Conservation (phyloP, 1,140 invertebrate species). For the Sycophila sp. region DNA sequence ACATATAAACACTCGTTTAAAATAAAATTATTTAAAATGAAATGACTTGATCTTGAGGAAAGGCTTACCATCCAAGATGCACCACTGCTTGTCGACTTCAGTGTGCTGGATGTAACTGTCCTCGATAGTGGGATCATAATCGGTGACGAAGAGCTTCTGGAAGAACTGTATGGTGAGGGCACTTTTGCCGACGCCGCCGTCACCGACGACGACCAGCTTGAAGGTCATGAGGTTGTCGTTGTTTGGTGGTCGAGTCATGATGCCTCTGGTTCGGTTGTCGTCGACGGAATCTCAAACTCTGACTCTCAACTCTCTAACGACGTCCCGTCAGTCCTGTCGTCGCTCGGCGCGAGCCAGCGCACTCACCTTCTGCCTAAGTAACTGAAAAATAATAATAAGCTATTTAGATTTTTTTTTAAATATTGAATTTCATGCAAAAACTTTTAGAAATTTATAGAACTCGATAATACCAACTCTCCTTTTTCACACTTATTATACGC, state of each 20-base stretch:
- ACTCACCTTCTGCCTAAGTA: not conserved
- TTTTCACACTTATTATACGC: no score
- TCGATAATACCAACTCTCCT: no score
- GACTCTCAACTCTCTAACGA: no score
- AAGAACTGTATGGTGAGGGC: slow-evolving; percentile 92
- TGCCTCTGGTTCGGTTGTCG: slow-evolving; percentile 50
- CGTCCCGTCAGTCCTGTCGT: not conserved
- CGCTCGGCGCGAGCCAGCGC: not conserved
- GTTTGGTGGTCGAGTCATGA: slow-evolving; percentile 76
- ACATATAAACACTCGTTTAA: not conserved
- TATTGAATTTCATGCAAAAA: no score
- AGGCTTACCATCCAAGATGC: slow-evolving; percentile 86
- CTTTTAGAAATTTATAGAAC: no score
- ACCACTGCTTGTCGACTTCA: slow-evolving; percentile 91
- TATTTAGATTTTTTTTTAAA: no score
- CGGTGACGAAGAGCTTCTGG: slow-evolving; percentile 87
- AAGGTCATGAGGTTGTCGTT: slow-evolving; percentile 86
- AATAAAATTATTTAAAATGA: not conserved
- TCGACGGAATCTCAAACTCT: no score
- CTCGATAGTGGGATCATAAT: slow-evolving; percentile 92
- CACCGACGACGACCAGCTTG: slow-evolving; percentile 90
- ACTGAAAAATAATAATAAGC: no score
- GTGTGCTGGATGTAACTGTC: slow-evolving; percentile 92
- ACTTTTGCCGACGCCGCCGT: slow-evolving; percentile 90
- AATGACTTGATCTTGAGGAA: not conserved